Base-by-base conservation (phyloP, 2,113 vertebrate genomes). In the Felis chaus region DNA sequence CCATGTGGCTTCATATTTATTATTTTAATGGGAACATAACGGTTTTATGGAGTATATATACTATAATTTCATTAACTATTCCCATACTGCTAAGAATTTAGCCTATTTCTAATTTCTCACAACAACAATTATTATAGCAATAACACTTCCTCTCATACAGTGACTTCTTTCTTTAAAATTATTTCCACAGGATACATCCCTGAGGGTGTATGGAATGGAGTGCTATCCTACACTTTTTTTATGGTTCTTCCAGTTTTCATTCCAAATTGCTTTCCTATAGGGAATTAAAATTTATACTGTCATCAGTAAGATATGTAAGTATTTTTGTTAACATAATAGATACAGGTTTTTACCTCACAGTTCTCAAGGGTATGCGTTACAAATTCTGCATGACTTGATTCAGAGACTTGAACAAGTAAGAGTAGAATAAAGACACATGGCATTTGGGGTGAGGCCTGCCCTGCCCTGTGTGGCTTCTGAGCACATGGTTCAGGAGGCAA, bases 11-110 rank as follows among this genome's bases (percentile, higher is more conserved):
- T 96, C 39, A 50, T 84, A 89, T 76, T 87, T 84, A 89, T 91
- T 95, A 92, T 95, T 57, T 96, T 89, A 97, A 97, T 91, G 91
- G 50, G 27, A 94, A 16, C 66, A 57, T 83, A 82, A 95, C 84
- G 74, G 71, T 71, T 92, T 87, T 89, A 95, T 33, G 82, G 61
- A 53, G 29, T 63, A 33, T 18, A 55, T 33, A 65, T 33, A 82
- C 65, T 48, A 83, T 61, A 93, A 94, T 92, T 95, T 91, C 96
- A 91, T 91, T 97, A 97, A 94, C 78, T 90, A 85, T 71, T 88
- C 88, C 68, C 84, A 18, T 27, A 89, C 61, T 89, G 6, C 14
- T 82, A 61, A 89, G 63, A 55, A 89, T 89, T 79, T 89, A 88
- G 73, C 33, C 85, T 76, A 66, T 45, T 92, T 95, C 90, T 73